A percentile compares a stretch with the other conserved stretches of the same genome.
These are phyloP conservation scores for Netelia inedita DNA, from an alignment of 2,888 invertebrate species.

Conservation along the genomic window DNA sequence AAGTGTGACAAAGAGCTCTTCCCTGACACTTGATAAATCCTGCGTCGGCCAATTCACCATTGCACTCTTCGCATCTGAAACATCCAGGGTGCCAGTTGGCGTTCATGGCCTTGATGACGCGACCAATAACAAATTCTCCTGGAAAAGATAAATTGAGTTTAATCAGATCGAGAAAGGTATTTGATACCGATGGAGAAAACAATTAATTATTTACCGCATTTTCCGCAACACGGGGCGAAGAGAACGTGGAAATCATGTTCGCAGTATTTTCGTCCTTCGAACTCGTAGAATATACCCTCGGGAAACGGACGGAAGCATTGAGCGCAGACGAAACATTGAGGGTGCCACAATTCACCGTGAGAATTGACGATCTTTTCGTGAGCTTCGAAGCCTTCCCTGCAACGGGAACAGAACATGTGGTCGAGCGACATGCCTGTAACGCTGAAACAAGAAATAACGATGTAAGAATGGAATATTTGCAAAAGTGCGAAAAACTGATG, in stretches of 20 bases:
- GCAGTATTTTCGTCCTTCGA: slow-evolving; percentile 99
- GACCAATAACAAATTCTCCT: slow-evolving; percentile 98
- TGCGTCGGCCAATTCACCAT: slow-evolving; percentile 96
- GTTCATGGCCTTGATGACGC: slow-evolving; percentile 99
- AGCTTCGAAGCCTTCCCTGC: slow-evolving; percentile 97
- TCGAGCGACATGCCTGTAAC: slow-evolving; percentile 92
- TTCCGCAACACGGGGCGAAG: slow-evolving; percentile 95
- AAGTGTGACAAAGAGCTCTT: slow-evolving; percentile 96
- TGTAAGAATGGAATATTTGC: neutral
- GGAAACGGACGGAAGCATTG: slow-evolving; percentile 99
- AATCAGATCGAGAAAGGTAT: neutral
- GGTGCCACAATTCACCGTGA: slow-evolving; percentile 99
- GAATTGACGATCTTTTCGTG: slow-evolving; percentile 99
- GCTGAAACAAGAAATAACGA: slow-evolving; percentile 81
- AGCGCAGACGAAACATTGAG: slow-evolving; percentile 99
- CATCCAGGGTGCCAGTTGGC: slow-evolving; percentile 99
- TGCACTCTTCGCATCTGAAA: slow-evolving; percentile 98
- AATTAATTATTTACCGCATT: slow-evolving; percentile 87
- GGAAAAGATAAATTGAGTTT: slow-evolving; percentile 63
- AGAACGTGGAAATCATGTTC: slow-evolving; percentile 99
- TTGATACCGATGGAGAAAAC: neutral
- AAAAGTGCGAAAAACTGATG: neutral
- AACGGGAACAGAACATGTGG: slow-evolving; percentile 97
- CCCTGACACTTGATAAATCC: slow-evolving; percentile 98
- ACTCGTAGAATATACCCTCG: slow-evolving; percentile 99